A percentile compares a stretch with the other conserved stretches of the same genome.
Evolutionary conservation across 2,797 vertebrate species (phyloP).

Genomic region (Pseudomugil tenellus): DNA sequence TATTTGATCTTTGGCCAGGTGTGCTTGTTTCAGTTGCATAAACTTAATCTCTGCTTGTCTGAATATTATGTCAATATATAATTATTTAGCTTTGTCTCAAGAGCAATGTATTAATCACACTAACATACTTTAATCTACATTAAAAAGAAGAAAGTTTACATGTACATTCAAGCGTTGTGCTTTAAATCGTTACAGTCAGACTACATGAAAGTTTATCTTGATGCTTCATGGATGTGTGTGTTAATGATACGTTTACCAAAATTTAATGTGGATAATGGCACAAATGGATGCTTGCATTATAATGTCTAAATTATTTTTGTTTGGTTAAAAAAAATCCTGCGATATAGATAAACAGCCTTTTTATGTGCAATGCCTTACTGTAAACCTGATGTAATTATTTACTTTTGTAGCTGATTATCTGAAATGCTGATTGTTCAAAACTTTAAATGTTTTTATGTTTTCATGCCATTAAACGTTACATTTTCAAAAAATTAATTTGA

Average conservation of each 20-base stretch:
- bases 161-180: slow-evolving; percentile 6
- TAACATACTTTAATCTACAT: slow-evolving; percentile 39
- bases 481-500: background rate
- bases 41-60: slow-evolving; percentile 6
- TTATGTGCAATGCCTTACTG: slow-evolving; percentile 58
- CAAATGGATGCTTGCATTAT: slow-evolving; percentile 4
- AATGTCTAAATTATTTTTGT: slow-evolving; percentile 12
- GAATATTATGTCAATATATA: background rate
- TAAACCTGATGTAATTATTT: slow-evolving; percentile 17
- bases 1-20: background rate
- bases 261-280: background rate
- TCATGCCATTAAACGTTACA: slow-evolving; percentile 64
- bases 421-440: slow-evolving; percentile 25
- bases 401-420: slow-evolving; percentile 32
- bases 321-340: slow-evolving; percentile 6
- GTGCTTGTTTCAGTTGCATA: slow-evolving; percentile 11
- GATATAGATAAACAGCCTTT: slow-evolving; percentile 12
- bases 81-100: background rate
- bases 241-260: slow-evolving; percentile 14
- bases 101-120: slow-evolving; percentile 40
- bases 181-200: slow-evolving; percentile 20
- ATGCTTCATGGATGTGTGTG: slow-evolving; percentile 31
- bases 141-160: slow-evolving; percentile 38
- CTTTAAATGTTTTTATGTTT: slow-evolving; percentile 30
- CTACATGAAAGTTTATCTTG: slow-evolving; percentile 4